Conservation (phyloP, 2,113 vertebrate species). For the Blennius ocellaris region DNA sequence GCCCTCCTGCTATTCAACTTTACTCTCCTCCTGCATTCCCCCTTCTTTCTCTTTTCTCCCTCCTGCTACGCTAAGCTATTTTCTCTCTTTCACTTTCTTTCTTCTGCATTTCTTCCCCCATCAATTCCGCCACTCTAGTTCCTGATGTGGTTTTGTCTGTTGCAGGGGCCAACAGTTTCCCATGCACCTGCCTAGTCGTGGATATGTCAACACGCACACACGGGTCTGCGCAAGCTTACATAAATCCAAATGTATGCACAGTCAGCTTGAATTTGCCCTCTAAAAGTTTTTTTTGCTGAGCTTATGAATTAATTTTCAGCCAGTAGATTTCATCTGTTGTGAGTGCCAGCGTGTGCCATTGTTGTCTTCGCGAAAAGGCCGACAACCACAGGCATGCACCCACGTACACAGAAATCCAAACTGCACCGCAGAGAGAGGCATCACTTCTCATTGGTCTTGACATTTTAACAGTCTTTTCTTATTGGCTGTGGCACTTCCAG, state of each 20-base stretch:
- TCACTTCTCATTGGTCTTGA: slow-evolving; percentile 68
- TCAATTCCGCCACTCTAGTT: slow-evolving; percentile 61
- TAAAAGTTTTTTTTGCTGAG: slow-evolving; percentile 22
- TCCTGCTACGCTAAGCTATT: slow-evolving; percentile 72
- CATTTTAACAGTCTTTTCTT: slow-evolving; percentile 60
- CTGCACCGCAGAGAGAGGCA: slow-evolving; percentile 35
- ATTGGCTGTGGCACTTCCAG: slow-evolving; percentile 67
- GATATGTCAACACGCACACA: slow-evolving; percentile 50
- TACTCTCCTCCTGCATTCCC: slow-evolving; percentile 54
- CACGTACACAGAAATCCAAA: slow-evolving; percentile 21
- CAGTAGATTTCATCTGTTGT: slow-evolving; percentile 32
- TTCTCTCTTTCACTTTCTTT: slow-evolving; percentile 64
- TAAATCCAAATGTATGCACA: background rate
- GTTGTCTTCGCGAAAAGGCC: slow-evolving; percentile 23
- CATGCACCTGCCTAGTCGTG: slow-evolving; percentile 71
- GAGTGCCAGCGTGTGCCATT: background rate
- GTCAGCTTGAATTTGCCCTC: slow-evolving; percentile 1
- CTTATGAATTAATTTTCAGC: slow-evolving; percentile 26
- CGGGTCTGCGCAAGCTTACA: slow-evolving; percentile 5
- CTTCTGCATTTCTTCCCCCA: slow-evolving; percentile 53
- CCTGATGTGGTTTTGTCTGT: slow-evolving; percentile 74
- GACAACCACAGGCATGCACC: slow-evolving; percentile 4
- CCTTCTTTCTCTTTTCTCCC: slow-evolving; percentile 58
- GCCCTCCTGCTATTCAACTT: slow-evolving; percentile 71
- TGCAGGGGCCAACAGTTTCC: slow-evolving; percentile 70